These are phyloP conservation scores for Drosophila auraria DNA, from an alignment of 1,140 invertebrate species.

Conservation along the genomic window DNA sequence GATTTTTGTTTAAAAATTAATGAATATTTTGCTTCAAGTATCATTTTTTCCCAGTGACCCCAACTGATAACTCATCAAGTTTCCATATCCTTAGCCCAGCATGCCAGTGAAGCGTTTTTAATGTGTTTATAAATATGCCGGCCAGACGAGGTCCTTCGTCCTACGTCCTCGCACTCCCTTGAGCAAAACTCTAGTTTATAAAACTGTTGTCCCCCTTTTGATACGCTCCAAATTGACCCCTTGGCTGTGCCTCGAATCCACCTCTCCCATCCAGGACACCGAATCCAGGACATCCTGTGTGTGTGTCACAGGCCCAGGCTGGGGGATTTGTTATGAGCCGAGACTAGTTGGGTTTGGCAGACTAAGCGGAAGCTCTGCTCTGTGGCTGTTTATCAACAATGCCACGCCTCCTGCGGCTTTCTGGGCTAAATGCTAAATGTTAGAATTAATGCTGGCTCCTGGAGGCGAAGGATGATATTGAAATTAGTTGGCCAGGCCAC, in stretches of 20 bases:
- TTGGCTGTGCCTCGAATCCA: slow-evolving; percentile 26
- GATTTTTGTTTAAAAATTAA: background rate
- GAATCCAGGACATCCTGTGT: slow-evolving; percentile 33
- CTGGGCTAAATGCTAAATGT: slow-evolving; percentile 56
- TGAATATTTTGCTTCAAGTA: too few species aligned
- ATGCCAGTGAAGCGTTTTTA: slow-evolving; percentile 67
- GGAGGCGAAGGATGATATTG: slow-evolving; percentile 67
- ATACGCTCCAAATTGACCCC: slow-evolving; percentile 71
- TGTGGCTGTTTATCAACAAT: slow-evolving; percentile 61
- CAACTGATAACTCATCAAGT: slow-evolving; percentile 51
- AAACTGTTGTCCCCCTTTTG: slow-evolving; percentile 57
- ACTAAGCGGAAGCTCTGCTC: slow-evolving; percentile 45
- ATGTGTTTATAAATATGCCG: slow-evolving; percentile 70
- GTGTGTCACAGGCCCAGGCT: slow-evolving; percentile 14
- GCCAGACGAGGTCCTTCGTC: slow-evolving; percentile 19
- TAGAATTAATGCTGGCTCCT: slow-evolving; percentile 69
- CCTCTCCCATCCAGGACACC: background rate
- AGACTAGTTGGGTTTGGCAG: slow-evolving; percentile 45
- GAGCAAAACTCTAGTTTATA: slow-evolving; percentile 46
- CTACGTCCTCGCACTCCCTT: background rate
- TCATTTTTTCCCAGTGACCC: background rate
- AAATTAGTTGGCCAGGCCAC: slow-evolving; percentile 62
- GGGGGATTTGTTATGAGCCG: slow-evolving; percentile 65
- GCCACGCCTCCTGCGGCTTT: slow-evolving; percentile 63
- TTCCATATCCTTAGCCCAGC: slow-evolving; percentile 22